Evolutionary conservation across 2,113 vertebrate species (phyloP).

Genomic region (Chrysemys picta): DNA sequence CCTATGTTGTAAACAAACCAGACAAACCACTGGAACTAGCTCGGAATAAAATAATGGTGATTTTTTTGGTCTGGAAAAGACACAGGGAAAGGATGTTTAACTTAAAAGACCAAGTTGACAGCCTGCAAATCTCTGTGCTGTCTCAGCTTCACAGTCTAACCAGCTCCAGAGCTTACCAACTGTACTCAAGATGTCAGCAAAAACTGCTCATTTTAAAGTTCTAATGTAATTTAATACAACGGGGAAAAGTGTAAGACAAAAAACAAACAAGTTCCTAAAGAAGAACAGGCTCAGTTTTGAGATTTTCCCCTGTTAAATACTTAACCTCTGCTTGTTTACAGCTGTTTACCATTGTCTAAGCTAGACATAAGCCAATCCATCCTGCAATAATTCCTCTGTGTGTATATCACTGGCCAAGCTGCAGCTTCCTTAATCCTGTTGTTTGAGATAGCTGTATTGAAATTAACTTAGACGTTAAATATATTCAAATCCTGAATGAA

Average conservation of each 20-base stretch:
- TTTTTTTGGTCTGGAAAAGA: neutral
- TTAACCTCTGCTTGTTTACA: constrained; percentile 33
- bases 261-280: neutral
- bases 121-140: constrained; percentile 2
- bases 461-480: constrained; percentile 11
- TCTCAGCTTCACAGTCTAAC: neutral
- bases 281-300: neutral
- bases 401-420: constrained; percentile 12
- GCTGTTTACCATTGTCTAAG: constrained; percentile 11
- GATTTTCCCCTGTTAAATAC: neutral
- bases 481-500: constrained; percentile 8
- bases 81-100: neutral
- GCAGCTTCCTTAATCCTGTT: neutral
- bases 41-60: neutral
- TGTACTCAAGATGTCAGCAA: neutral
- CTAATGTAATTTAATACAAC: neutral
- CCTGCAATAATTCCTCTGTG: constrained; percentile 37
- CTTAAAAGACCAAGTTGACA: constrained; percentile 7
- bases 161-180: neutral
- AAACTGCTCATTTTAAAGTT: neutral
- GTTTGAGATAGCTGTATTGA: constrained; percentile 1
- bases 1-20: neutral
- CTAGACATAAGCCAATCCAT: constrained; percentile 18
- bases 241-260: neutral
- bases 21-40: neutral